These are phyloP conservation scores for Xestia c-nigrum DNA, from an alignment of 2,888 invertebrate species.

Conservation along the genomic window DNA sequence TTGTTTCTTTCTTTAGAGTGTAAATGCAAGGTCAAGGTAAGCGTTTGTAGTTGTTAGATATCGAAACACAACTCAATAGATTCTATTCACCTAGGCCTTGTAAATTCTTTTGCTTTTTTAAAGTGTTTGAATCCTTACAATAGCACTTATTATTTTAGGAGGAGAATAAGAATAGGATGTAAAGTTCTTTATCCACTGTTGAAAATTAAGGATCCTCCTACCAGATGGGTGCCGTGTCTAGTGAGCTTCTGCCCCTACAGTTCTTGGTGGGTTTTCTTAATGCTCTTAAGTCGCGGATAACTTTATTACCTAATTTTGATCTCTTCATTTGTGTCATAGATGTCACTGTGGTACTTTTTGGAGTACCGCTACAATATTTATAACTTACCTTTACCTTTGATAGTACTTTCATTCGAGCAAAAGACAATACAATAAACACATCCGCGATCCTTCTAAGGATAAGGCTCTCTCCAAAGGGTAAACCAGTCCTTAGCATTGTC, in stretches of 20 bases:
- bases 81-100: no score
- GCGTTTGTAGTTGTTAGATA: not conserved
- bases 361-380: not conserved
- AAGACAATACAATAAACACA: conserved; percentile 6
- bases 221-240: no score
- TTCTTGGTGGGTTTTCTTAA: no score
- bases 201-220: no score
- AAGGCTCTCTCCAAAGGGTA: conserved; percentile 4
- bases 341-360: not conserved
- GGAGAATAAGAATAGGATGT: no score
- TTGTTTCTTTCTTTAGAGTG: conserved; percentile 38
- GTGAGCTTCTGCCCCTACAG: no score
- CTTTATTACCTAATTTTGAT: not conserved
- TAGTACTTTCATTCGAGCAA: conserved; percentile 23
- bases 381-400: not conserved
- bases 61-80: no score
- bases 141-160: no score
- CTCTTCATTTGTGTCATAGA: not conserved
- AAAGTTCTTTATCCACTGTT: no score
- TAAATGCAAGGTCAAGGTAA: conserved; percentile 53
- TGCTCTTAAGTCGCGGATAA: no score
- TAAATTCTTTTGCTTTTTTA: no score
- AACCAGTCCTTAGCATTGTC: conserved; percentile 14
- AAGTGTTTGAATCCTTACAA: no score
- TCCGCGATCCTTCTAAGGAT: conserved; percentile 5